Evolutionary conservation across 2,888 invertebrate species (phyloP), one percentile per base, ranked within the genome.

Genomic region (Drosophila subquinaria): DNA sequence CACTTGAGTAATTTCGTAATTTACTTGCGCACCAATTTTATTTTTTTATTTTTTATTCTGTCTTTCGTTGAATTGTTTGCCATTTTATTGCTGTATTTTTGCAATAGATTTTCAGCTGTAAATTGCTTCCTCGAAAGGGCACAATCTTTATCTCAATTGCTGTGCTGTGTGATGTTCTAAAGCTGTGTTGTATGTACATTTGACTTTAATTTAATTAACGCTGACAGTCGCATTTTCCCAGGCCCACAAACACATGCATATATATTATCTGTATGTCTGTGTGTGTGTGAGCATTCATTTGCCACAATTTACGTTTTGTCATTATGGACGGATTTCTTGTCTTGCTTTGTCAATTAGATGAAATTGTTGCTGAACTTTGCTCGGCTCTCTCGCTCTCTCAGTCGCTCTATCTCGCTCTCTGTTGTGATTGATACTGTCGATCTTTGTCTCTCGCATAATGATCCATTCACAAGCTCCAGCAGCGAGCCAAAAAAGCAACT

Each of bases 1-100:
- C 71, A 75, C 70, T 82, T 80, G 61, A 73, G 81, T 74, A 88
- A 86, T 88, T 80, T 73, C 69, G 86, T 70, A 88, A 86, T 84
- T 87, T 88, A 79, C 83, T 78, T 85, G 79, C 68, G 69, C 60
- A 61, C 73, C 69, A 69, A 69, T 74, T 75, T 71, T 40, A 17
- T 73, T 40, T 73, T 40, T 10, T 17, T n/a, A n/a, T n/a, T 48
- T 36, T 40, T 33, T 11, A 30, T 11, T 11, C 2, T 30, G 4
- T 60, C 17, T 33, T 17, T 42, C n/a, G 13, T 20, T 35, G 47
- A 43, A 36, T 50, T 50, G 33, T 33, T 67, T 63, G 42, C 33
- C 30, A 52, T 65, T 59, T 59, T 17, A 35, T 74, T 55, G 50
- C n/a, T 61, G 20, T 61, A 45, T 45, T 71, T 69, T 69, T 57